These are phyloP conservation scores for Arctocebus calabarensis DNA, from an alignment of 2,797 vertebrate species.

Conservation along the genomic window DNA sequence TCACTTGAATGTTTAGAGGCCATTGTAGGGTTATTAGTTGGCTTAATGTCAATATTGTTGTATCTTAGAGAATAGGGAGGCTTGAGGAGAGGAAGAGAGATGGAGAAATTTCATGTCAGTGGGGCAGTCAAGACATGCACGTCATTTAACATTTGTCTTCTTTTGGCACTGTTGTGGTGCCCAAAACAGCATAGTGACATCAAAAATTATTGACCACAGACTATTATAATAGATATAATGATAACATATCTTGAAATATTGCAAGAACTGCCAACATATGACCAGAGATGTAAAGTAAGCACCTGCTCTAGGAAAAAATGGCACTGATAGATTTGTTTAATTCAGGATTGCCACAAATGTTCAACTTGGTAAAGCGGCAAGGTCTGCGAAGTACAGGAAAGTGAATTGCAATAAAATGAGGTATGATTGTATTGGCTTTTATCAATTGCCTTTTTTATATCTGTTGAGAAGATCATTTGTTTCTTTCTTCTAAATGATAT, in stretches of 20 bases:
- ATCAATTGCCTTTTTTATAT: not conserved
- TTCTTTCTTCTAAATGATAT: not conserved
- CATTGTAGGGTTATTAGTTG: no score
- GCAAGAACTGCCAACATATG: not conserved
- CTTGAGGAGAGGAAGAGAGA: not conserved
- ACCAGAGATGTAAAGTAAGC: not conserved
- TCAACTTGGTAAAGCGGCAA: not conserved
- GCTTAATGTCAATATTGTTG: not conserved
- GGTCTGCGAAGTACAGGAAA: not conserved
- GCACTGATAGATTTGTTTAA: not conserved
- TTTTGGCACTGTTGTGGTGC: not conserved
- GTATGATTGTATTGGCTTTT: not conserved
- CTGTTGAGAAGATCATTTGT: not conserved
- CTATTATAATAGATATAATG: not conserved
- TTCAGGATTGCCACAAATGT: not conserved
- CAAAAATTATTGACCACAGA: not conserved
- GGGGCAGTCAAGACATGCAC: not conserved
- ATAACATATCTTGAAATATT: not conserved
- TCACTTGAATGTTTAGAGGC: not conserved
- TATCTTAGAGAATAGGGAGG: not conserved
- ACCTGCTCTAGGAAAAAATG: not conserved
- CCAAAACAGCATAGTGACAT: not conserved
- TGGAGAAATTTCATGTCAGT: not conserved
- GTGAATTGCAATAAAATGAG: not conserved
- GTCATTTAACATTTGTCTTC: not conserved